These are phyloP conservation scores for Popillia japonica DNA, from an alignment of 1,140 invertebrate genomes.

Conservation along the genomic window DNA sequence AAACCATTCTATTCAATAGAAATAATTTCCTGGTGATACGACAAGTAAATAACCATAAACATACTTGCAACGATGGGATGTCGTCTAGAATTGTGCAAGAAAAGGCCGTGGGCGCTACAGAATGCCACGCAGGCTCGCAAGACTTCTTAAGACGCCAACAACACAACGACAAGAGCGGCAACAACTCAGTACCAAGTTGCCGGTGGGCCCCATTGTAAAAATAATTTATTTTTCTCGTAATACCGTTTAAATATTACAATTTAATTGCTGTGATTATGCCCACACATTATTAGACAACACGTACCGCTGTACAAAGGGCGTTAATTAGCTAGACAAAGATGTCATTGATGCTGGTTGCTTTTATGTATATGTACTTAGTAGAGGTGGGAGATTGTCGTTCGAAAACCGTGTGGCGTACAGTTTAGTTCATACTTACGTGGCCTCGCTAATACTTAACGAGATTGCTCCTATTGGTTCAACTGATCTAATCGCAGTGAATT, in stretches of 20 bases:
- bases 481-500: neutral
- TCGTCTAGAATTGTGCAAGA: neutral
- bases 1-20: no score
- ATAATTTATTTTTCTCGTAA: constrained; percentile 1
- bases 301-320: neutral
- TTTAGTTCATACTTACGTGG: no score
- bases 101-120: neutral
- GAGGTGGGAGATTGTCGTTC: no score
- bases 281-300: neutral
- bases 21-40: no score
- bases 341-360: neutral
- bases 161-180: neutral
- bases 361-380: no score
- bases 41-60: neutral
- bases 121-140: neutral
- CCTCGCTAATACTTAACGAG: no score
- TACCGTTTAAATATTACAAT: constrained; percentile 16
- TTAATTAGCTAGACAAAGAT: constrained; percentile 6
- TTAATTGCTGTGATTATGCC: constrained; percentile 5
- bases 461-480: neutral
- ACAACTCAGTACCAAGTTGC: neutral
- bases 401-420: no score
- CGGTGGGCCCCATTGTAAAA: neutral
- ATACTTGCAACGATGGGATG: neutral
- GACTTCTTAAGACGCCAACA: neutral